These are phyloP conservation scores for Sebastolobus altivelis DNA, from an alignment of 2,797 vertebrate species.

Conservation along the genomic window DNA sequence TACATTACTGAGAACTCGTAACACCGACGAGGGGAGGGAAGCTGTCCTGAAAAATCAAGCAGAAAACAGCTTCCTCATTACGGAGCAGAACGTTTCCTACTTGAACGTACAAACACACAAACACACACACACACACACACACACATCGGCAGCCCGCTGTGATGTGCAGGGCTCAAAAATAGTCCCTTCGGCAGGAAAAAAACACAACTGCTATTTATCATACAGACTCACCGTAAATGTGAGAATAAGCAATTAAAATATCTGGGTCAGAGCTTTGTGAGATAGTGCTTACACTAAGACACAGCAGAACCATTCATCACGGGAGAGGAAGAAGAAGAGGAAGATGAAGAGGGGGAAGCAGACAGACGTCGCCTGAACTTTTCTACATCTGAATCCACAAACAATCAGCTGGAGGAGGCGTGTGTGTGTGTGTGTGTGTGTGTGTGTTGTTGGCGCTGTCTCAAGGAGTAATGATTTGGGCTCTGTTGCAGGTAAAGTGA, in stretches of 20 bases:
- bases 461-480: background rate
- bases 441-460: background rate
- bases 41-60: conserved; percentile 35
- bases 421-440: background rate
- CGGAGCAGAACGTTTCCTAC: conserved; percentile 37
- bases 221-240: conserved; percentile 63
- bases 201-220: conserved; percentile 78
- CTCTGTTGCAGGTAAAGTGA: background rate
- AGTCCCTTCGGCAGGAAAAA: conserved; percentile 64
- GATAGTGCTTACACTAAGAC: conserved; percentile 72
- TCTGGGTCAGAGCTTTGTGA: conserved; percentile 80
- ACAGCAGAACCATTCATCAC: conserved; percentile 67
- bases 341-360: conserved; percentile 22
- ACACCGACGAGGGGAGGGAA: background rate
- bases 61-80: conserved; percentile 51
- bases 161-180: conserved; percentile 66
- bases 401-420: conserved; percentile 18
- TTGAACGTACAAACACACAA: conserved; percentile 10
- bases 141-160: conserved; percentile 41
- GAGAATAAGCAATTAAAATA: conserved; percentile 82
- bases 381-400: conserved; percentile 31
- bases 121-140: background rate
- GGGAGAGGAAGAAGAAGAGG: background rate
- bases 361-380: conserved; percentile 4
- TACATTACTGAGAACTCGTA: conserved; percentile 11